Conservation (phyloP, 35 echinoderm and acorn worm genomes). For the Chiridota heheva region DNA sequence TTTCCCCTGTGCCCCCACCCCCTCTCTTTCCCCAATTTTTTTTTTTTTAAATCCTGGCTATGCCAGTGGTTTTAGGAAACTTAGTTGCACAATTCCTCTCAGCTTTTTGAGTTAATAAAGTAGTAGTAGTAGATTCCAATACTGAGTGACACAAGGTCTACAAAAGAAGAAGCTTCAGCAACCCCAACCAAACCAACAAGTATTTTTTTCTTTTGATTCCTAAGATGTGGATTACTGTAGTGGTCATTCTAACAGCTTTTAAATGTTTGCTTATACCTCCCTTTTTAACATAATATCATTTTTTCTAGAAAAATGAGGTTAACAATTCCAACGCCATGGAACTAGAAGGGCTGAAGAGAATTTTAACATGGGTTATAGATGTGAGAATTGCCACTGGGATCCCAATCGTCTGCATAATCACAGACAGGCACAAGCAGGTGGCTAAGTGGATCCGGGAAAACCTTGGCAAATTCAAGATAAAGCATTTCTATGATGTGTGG, state of each 20-base stretch:
- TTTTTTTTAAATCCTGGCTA: too few relatives aligned
- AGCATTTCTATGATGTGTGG: constrained; percentile 42
- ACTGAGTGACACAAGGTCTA: too few relatives aligned
- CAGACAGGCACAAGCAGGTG: neutral
- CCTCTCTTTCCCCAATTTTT: too few relatives aligned
- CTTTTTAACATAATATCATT: neutral
- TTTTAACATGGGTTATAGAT: constrained; percentile 12
- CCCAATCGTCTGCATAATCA: neutral
- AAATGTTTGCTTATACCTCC: neutral
- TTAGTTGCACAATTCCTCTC: too few relatives aligned
- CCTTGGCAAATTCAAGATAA: neutral
- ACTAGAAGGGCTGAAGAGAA: constrained; percentile 32
- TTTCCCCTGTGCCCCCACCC: too few relatives aligned
- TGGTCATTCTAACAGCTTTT: neutral
- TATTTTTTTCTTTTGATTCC: too few relatives aligned
- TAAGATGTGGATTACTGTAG: neutral
- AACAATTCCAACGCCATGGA: constrained; percentile 34
- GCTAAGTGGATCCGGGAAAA: constrained; percentile 47
- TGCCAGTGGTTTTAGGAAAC: too few relatives aligned
- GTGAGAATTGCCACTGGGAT: neutral
- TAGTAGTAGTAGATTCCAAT: too few relatives aligned
- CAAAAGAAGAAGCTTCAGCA: too few relatives aligned
- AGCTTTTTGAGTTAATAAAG: too few relatives aligned
- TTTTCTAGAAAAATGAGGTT: constrained; percentile 44
- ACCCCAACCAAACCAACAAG: too few relatives aligned